Evolutionary conservation across 2,113 vertebrate species (phyloP).

Genomic region (Campylorhamphus procurvoides): DNA sequence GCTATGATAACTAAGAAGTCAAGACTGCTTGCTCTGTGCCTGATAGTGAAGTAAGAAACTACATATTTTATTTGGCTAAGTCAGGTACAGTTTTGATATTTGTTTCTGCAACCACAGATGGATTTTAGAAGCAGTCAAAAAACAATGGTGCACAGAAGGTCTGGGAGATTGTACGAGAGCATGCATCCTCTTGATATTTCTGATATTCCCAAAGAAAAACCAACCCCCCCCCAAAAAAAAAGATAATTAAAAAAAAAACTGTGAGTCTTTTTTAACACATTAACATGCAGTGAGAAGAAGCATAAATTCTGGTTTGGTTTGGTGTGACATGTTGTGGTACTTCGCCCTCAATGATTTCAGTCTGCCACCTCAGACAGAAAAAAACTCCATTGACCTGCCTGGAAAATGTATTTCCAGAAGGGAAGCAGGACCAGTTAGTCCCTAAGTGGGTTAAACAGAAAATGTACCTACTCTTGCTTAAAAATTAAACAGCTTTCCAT

Average conservation of each 20-base stretch:
- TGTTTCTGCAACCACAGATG: neutral
- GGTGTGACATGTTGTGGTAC: neutral
- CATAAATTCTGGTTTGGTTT: neutral
- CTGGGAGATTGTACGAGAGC: neutral
- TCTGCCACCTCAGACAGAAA: neutral
- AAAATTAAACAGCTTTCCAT: neutral
- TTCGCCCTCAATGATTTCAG: neutral
- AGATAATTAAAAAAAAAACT: neutral
- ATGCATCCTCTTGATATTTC: neutral
- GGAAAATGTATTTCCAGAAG: neutral
- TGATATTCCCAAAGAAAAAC: neutral
- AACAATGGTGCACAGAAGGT: neutral
- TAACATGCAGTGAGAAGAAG: neutral
- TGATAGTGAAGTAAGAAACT: neutral
- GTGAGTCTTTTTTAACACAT: neutral
- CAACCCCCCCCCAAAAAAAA: neutral
- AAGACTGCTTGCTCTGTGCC: neutral
- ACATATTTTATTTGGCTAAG: neutral
- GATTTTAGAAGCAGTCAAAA: neutral
- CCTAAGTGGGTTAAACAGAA: neutral
- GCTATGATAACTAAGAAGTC: neutral
- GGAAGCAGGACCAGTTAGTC: neutral
- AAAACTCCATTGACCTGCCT: neutral
- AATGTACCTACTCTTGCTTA: neutral
- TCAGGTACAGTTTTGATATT: neutral